Conservation (phyloP, 2,113 vertebrate species). For the Chaetura pelagica region DNA sequence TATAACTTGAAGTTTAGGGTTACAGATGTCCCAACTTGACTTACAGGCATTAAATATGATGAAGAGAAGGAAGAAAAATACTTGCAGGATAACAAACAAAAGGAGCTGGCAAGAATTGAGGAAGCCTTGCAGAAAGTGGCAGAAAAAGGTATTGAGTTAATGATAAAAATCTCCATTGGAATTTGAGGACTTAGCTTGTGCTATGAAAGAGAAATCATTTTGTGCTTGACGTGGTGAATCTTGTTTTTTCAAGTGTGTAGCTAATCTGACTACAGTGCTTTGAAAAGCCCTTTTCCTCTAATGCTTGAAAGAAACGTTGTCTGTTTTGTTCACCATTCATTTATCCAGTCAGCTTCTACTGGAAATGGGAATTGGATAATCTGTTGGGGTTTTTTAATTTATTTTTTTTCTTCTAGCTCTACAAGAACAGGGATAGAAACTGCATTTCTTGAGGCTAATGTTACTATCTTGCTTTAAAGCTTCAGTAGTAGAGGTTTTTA, state of each 20-base stretch:
- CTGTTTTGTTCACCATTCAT: neutral
- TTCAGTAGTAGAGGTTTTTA: neutral
- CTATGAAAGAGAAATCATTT: neutral
- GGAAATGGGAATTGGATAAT: neutral
- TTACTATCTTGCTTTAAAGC: neutral
- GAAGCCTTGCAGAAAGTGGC: conserved; percentile 89
- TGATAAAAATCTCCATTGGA: neutral
- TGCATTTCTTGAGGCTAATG: neutral
- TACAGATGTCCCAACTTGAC: neutral
- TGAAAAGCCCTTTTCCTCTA: neutral
- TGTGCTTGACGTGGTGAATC: neutral
- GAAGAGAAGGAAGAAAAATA: conserved; percentile 91
- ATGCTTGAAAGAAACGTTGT: neutral
- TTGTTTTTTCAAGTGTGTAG: neutral
- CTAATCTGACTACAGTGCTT: neutral
- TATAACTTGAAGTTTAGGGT: neutral
- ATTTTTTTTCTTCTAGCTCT: neutral
- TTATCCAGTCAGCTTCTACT: neutral
- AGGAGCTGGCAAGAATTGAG: conserved; percentile 91
- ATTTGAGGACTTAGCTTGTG: neutral
- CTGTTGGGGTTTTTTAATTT: neutral
- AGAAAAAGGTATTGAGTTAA: conserved; percentile 82
- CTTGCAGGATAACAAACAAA: conserved; percentile 91
- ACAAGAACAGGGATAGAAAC: neutral
- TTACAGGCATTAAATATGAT: conserved; percentile 91